Evolutionary conservation across 37 sponge, comb jelly and placozoan species (phyloP).

Genomic region (Eunapius fragilis): DNA sequence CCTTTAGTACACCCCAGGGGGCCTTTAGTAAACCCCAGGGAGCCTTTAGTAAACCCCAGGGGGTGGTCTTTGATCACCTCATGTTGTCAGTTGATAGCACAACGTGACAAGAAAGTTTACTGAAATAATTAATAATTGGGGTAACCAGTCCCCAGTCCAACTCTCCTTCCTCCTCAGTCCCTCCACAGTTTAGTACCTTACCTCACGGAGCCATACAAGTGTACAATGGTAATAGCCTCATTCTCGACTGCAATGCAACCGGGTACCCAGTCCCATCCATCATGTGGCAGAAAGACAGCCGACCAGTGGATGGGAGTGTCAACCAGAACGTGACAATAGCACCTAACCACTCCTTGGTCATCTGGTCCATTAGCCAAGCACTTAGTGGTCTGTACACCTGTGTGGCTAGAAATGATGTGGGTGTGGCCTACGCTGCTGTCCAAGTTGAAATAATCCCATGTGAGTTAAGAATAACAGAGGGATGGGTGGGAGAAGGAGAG

Average conservation of each 20-base stretch:
- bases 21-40: no score
- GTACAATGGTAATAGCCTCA: not conserved
- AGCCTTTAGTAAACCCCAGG: no score
- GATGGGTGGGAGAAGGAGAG: not conserved
- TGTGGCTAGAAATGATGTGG: no score
- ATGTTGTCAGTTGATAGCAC: no score
- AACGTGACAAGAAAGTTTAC: no score
- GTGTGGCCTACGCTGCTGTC: no score
- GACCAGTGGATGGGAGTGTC: not conserved
- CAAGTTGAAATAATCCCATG: not conserved
- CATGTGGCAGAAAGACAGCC: not conserved
- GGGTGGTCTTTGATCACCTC: no score
- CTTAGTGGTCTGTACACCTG: not conserved
- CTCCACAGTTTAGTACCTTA: not conserved
- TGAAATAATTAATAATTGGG: no score
- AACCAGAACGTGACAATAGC: not conserved
- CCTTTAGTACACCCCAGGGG: no score
- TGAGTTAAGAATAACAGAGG: not conserved
- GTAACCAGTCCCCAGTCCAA: not conserved
- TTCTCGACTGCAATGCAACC: not conserved
- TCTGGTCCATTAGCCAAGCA: not conserved
- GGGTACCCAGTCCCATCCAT: not conserved
- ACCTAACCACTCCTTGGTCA: not conserved
- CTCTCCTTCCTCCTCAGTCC: not conserved
- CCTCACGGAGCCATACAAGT: not conserved